These are phyloP conservation scores for Tiliacea citrago DNA, from an alignment of 2,888 invertebrate genomes.

Conservation along the genomic window DNA sequence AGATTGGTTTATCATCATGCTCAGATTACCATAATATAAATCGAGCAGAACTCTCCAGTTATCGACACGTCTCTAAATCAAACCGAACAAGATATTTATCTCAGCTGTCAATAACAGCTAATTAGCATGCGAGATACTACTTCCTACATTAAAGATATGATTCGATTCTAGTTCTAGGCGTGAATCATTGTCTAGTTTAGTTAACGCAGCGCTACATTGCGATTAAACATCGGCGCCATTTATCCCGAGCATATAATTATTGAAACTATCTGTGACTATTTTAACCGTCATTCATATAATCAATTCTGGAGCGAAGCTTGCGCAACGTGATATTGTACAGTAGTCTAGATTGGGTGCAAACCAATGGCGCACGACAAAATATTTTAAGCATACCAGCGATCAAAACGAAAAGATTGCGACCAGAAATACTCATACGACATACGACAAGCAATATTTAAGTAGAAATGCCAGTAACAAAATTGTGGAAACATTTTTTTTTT, in stretches of 20 bases:
- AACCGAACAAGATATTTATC: constrained; percentile 19
- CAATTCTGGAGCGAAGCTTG: not conserved
- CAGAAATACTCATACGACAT: no score
- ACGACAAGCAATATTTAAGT: no score
- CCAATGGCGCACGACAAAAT: no score
- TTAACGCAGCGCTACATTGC: constrained; percentile 1
- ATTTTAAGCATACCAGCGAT: no score
- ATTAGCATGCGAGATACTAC: constrained; percentile 13
- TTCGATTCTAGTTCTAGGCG: constrained; percentile 4
- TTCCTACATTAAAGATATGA: constrained; percentile 16
- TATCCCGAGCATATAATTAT: not conserved
- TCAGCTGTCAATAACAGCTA: not conserved
- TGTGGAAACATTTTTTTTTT: no score
- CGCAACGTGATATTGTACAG: not conserved
- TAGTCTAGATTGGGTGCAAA: no score
- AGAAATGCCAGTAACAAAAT: no score
- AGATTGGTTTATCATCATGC: not conserved
- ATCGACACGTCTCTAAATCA: constrained; percentile 12
- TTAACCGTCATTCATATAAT: not conserved
- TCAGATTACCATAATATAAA: constrained; percentile 17
- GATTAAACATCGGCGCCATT: constrained; percentile 2
- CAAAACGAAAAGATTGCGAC: no score
- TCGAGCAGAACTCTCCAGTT: not conserved
- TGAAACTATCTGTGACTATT: not conserved
- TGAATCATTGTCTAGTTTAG: constrained; percentile 11